These are phyloP conservation scores for Labia minor DNA, from an alignment of 2,888 invertebrate genomes.

Conservation along the genomic window DNA sequence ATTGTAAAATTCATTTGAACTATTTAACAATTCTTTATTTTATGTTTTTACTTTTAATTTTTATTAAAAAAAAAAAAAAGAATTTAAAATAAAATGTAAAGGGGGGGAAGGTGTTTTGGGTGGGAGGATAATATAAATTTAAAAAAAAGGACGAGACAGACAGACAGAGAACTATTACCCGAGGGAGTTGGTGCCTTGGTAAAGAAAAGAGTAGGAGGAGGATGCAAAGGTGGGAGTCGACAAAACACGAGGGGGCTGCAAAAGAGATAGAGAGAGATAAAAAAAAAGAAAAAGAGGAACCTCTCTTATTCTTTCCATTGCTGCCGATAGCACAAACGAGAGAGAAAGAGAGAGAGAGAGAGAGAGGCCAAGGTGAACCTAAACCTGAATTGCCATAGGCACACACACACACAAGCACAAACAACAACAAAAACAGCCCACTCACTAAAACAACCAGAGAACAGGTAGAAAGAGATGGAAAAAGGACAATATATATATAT, in stretches of 20 bases:
- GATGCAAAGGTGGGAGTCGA: neutral
- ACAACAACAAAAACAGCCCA: too few species aligned
- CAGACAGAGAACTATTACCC: neutral
- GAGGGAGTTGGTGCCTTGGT: neutral
- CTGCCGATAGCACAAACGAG: neutral
- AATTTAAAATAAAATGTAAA: too few species aligned
- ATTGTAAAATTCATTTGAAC: too few species aligned
- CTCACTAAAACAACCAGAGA: constrained; percentile 14
- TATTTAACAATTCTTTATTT: too few species aligned
- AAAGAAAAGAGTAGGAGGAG: constrained; percentile 15
- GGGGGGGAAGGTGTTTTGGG: too few species aligned
- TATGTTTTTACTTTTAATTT: too few species aligned
- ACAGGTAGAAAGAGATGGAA: constrained; percentile 1
- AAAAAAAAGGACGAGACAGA: neutral
- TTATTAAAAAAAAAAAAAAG: too few species aligned
- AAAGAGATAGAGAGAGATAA: too few species aligned
- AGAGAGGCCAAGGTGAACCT: neutral
- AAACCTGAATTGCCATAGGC: constrained; percentile 14
- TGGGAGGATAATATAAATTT: too few species aligned
- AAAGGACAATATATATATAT: constrained; percentile 13
- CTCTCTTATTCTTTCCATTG: too few species aligned
- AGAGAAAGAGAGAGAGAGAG: neutral
- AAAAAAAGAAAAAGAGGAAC: too few species aligned
- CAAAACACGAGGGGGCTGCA: neutral
- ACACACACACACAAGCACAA: too few species aligned